Conservation (phyloP, 2,888 invertebrate genomes). For the Ditula angustiorana region DNA sequence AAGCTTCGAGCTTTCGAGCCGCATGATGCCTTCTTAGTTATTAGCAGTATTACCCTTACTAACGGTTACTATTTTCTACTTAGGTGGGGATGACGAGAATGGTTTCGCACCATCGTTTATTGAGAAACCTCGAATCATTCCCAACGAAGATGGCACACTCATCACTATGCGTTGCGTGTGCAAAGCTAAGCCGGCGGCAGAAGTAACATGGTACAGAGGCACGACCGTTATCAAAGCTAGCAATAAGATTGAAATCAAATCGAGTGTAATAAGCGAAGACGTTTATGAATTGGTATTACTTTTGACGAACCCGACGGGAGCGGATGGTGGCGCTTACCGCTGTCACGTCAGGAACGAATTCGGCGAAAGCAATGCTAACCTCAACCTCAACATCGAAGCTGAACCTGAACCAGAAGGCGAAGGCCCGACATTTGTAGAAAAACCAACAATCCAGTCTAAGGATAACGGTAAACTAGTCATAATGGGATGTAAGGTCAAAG, state of each 20-base stretch:
- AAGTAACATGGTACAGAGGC: conserved; percentile 97
- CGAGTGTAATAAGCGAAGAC: conserved; percentile 92
- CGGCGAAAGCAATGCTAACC: conserved; percentile 98
- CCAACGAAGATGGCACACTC: conserved; percentile 98
- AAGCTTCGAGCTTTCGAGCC: conserved; percentile 74
- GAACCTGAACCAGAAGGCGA: conserved; percentile 97
- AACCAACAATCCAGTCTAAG: conserved; percentile 94
- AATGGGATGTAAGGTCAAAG: conserved; percentile 83
- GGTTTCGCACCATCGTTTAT: conserved; percentile 98
- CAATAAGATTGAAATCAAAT: conserved; percentile 93
- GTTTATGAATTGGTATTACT: conserved; percentile 93
- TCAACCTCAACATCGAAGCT: conserved; percentile 98
- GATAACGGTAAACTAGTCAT: conserved; percentile 81
- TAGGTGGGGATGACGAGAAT: conserved; percentile 96
- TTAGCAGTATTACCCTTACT: conserved; percentile 33
- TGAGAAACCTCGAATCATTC: conserved; percentile 99
- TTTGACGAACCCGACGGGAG: conserved; percentile 81
- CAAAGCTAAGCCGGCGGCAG: conserved; percentile 97
- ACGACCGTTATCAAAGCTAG: conserved; percentile 94
- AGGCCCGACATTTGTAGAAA: conserved; percentile 97
- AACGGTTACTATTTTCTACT: conserved; percentile 46
- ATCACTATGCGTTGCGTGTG: conserved; percentile 99
- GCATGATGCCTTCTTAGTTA: conserved; percentile 60
- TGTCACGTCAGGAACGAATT: conserved; percentile 98
- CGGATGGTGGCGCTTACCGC: conserved; percentile 87